A percentile compares a stretch with the other conserved stretches of the same genome.
Evolutionary conservation across 2,888 invertebrate genomes (phyloP).

Genomic region (Hartigia nigra): DNA sequence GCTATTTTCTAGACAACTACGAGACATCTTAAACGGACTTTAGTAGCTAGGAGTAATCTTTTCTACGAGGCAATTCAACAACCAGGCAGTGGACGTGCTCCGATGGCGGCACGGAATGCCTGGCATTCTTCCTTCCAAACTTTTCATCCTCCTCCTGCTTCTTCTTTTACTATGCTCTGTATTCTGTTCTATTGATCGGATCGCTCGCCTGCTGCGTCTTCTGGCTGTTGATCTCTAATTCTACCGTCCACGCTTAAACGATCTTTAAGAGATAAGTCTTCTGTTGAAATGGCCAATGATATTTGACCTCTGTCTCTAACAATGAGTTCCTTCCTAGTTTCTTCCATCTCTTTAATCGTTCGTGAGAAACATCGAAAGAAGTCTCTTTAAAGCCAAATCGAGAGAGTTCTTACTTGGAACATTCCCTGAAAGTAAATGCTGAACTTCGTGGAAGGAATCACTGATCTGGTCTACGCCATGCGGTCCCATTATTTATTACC

Average conservation of each 20-base stretch:
- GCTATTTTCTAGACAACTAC: not conserved
- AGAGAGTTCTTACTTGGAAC: not conserved
- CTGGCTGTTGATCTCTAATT: not conserved
- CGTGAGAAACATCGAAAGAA: not conserved
- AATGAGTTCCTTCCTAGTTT: not conserved
- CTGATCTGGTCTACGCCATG: not conserved
- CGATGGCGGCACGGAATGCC: conserved; percentile 17
- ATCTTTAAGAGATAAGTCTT: not conserved
- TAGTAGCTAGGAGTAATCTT: not conserved
- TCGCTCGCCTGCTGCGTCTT: conserved; percentile 15
- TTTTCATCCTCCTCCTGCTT: conserved; percentile 2
- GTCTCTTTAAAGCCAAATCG: not conserved
- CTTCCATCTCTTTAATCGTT: not conserved
- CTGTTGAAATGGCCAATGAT: not conserved
- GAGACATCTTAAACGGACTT: not conserved
- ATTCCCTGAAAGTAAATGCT: not conserved
- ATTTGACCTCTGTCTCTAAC: not conserved
- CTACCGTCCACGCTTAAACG: conserved; percentile 1
- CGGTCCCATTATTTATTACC: not conserved
- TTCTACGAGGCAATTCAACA: not conserved
- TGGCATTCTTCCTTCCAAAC: conserved; percentile 21
- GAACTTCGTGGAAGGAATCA: not conserved
- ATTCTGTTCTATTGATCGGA: conserved; percentile 15
- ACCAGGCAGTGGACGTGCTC: conserved; percentile 11
- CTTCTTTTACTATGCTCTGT: conserved; percentile 8